Base-by-base conservation (phyloP, 92 coral and sea anemone species). In the Scolanthus callimorphus region DNA sequence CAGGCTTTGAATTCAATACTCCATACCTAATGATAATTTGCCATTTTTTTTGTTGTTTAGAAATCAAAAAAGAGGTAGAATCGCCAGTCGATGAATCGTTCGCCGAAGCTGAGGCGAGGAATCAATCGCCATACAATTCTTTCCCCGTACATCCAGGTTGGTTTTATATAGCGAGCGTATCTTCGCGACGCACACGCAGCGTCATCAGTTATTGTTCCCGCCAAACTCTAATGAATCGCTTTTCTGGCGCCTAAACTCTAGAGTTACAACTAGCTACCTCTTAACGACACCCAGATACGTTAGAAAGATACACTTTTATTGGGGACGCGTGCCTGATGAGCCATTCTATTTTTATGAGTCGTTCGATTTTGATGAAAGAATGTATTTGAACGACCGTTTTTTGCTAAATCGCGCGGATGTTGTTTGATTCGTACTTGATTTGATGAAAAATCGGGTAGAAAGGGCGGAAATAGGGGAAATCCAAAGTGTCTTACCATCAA, bases 21-120 rank as follows among this genome's bases (percentile, higher is more conserved):
- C n/a, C n/a, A n/a, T n/a, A n/a, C n/a, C n/a, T n/a, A n/a, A n/a
- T n/a, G n/a, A n/a, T n/a, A n/a, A 34, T 34, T 34, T 34, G 8
- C 15, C 15, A 34, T 37, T 27, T 52, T 44, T 27, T 44, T 70
- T 73, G 44, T 54, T 67, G 48, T 37, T 29, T 63, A 87, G 95
- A 87, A 74, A 87, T 87, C 38, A 87, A 87, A 65, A 82, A 78
- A 55, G 95, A 87, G 47, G 71, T 57, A 8, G 60, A 74, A 0
- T 71, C 86, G 26, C 86, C 95, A 9, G 64, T 80, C 17, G 79
- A 76, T 22, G 95, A 87, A 25, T 17, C 29, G 11, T 82, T 69
- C 65, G 49, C 85, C 20, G 95, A 87, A 28, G 25, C 63, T 17
- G 78, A 55, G 39, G 59, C 6, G 4, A 66, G 8, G 39, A 53